phyloP scores from a whole-genome alignment of 2,797 vertebrate species.

The Crax fasciolata region DNA sequence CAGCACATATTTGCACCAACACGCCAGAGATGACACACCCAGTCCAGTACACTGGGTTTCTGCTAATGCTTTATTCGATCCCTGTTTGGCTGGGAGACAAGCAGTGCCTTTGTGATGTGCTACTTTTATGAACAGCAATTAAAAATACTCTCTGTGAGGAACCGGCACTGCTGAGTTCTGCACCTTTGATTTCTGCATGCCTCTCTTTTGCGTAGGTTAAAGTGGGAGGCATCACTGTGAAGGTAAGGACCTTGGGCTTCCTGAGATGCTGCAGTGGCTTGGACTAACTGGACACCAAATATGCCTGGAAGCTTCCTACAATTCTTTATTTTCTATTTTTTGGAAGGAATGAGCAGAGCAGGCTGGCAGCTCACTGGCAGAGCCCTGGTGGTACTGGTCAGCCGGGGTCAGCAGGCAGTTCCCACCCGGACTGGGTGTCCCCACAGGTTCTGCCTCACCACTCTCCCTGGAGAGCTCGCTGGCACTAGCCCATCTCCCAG shows the following conservation, averaged over 20 bases:
- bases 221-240: background rate
- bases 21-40: background rate
- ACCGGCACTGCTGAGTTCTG: background rate
- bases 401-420: accelerated
- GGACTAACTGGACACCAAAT: background rate
- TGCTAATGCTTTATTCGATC: constrained; percentile 26
- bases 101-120: background rate
- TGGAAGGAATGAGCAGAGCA: accelerated
- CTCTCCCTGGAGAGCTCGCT: background rate
- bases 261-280: background rate
- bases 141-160: background rate
- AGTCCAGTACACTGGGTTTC: background rate
- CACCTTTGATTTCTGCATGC: background rate
- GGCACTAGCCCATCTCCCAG: background rate
- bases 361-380: background rate
- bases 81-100: constrained; percentile 29
- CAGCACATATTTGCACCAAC: constrained; percentile 47
- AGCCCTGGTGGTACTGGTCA: background rate
- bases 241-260: background rate
- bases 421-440: background rate
- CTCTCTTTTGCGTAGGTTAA: background rate
- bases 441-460: accelerated
- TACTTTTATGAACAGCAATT: background rate
- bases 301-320: background rate
- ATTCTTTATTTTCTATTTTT: background rate